Evolutionary conservation across 2,113 vertebrate genomes (phyloP), one percentile per base, ranked within the genome.

Genomic region (Xiphophorus maculatus): DNA sequence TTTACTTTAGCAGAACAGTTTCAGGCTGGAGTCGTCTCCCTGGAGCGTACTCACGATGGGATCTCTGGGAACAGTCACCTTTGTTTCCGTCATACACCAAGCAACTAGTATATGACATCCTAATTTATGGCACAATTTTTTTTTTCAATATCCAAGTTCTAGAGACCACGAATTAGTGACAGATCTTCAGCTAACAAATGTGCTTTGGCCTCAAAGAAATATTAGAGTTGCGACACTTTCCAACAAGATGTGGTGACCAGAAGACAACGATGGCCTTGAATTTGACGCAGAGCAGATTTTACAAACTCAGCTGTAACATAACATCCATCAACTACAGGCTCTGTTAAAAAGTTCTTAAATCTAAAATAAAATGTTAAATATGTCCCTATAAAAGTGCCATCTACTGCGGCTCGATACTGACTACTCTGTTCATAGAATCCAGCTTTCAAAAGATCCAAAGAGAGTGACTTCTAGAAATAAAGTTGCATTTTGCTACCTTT

Each of bases 91-190:
- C 71, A 87, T 33, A 66, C 5, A 60, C 58, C 79, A 84, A 67
- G n/a, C 67, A 61, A 72, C 77, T 78, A 89, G 69, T 69, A 79
- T 81, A 80, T 82, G 87, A 92, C 83, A 79, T 76, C 70, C 78
- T 66, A 44, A 74, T 83, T 80, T 66, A 87, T 89, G 69, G 72
- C 29, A 58, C 22, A 8, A 30, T 33, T 77, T 30, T 79, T 51
- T 75, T 60, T 69, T 51, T 71, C n/a, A 60, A 15, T 5, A 35
- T 58, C 58, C 15, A 78, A 69, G 73, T 54, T 28, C 76, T 66
- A 60, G 48, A 80, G 40, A 76, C 40, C 27, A 62, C 54, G 17
- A 30, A 71, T 33, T 27, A 70, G 17, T 7, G 33, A 61, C 48
- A 74, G 19, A 78, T n/a, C 30, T 28, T 10, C 6, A 44, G 28